Base-by-base conservation (phyloP, 2,797 vertebrate genomes). In the Siniperca obscura region DNA sequence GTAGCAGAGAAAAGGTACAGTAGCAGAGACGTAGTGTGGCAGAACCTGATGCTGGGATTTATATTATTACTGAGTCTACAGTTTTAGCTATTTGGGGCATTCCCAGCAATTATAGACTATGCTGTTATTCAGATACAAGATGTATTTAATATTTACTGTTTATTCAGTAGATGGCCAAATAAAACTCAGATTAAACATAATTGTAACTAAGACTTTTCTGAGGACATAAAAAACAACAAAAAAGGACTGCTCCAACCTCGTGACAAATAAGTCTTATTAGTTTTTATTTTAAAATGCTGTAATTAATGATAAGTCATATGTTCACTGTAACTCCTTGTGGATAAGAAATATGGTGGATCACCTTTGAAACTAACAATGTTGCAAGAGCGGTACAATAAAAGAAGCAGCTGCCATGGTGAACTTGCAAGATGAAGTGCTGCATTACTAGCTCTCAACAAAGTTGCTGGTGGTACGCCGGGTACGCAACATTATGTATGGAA, bases 21-120 rank as follows among this genome's bases (percentile, higher is more conserved):
- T 1, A 72, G 76, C 74, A 86, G 74, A 83, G 75, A 50, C 2
- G n/a, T 8, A 52, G 85, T 77, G 86, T 86, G 88, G 89, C 89
- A 94, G 86, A 91, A 91, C 86, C 81, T 79, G 88, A 53, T 53
- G 83, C 48, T 67, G 21, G 56, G 64, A 70, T 57, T 40, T 42
- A 38, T 19, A 14, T 36, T 19, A 14, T 36, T 3, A 7, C 2
- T 17, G 7, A 11, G 38, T 48, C 17, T 57, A 38, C 8, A 7
- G 48, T 48, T 55, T 40, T 13, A 40, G 67, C 14, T 53, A 1
- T 53, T 9, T 38, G 14, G 21, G 21, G 55, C 22, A 44, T 8
- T 73, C 11, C 10, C 10, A 36, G 17, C 34, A 67, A 38, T 16
- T 19, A 27, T 14, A 44, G 13, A 17, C 34, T 30, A 17, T 19